Evolutionary conservation across 2,113 vertebrate genomes (phyloP).

Genomic region (Lipophrys pholis): DNA sequence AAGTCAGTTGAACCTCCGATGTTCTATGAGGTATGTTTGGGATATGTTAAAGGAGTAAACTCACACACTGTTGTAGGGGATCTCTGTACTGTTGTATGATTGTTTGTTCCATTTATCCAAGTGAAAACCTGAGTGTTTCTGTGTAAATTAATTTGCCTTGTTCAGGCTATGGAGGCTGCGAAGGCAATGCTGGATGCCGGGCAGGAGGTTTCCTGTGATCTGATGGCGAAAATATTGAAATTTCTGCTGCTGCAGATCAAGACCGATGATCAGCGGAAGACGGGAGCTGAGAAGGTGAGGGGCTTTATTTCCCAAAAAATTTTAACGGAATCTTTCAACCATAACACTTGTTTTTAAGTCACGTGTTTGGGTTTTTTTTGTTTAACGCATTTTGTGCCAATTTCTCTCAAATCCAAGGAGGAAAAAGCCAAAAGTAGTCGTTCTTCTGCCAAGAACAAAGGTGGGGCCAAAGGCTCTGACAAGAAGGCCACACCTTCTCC

Average conservation of each 20-base stretch:
- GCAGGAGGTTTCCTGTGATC: slow-evolving; percentile 85
- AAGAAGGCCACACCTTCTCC: slow-evolving; percentile 76
- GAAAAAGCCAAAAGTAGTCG: slow-evolving; percentile 55
- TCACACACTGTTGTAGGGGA: background rate
- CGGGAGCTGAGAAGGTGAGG: slow-evolving; percentile 79
- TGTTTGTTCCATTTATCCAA: no score
- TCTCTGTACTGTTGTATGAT: background rate
- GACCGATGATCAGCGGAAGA: slow-evolving; percentile 82
- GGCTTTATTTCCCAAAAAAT: no score
- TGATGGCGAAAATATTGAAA: slow-evolving; percentile 92
- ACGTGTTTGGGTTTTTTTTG: no score
- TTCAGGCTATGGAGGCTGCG: slow-evolving; percentile 86
- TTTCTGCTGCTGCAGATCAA: slow-evolving; percentile 90
- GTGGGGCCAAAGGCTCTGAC: slow-evolving; percentile 59
- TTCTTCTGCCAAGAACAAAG: slow-evolving; percentile 70
- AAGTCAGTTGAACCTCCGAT: slow-evolving; percentile 75
- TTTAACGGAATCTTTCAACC: no score
- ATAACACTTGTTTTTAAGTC: no score
- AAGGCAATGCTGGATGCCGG: slow-evolving; percentile 84
- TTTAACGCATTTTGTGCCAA: background rate
- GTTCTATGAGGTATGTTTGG: slow-evolving; percentile 85
- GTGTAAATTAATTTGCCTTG: background rate
- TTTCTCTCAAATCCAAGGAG: slow-evolving; percentile 64
- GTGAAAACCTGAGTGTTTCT: background rate
- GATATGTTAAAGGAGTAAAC: background rate